Evolutionary conservation across 2,797 vertebrate genomes (phyloP), one percentile per base, ranked within the genome.

Genomic region (Enteromius thamalakanensis): DNA sequence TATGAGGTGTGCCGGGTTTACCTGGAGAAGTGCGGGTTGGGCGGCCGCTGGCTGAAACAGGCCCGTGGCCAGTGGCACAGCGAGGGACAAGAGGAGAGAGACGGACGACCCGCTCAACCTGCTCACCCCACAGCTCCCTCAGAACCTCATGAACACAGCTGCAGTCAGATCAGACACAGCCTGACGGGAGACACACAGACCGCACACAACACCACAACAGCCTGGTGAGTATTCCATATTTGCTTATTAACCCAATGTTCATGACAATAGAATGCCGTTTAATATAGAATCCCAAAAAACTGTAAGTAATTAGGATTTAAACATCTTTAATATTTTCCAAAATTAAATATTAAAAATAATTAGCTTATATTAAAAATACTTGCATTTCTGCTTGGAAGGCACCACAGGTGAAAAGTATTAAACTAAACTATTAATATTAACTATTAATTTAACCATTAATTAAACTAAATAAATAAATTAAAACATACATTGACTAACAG

Each of bases 1-100:
- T 99, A 98, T 84, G 97, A 98, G 87, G 90, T 98, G 87, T 99
- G 97, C 91, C 95, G 96, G 88, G 94, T 97, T 40, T 98, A 98
- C 93, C 94, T 99, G 94, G 95, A 97, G 53, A 96, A 97, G 86
- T 99, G 98, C 96, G 98, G 98, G 15, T 92, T 99, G 86, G 96
- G 96, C 1, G 97, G 96, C 0, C 96, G 96, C 84, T 99, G 98
- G 98, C 94, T 99, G 91, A 96, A 95, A 84, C 97, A 96, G 86
- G 96, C 95, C 70, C 94, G 97, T 77, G 94, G 90, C 90, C 96
- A 95, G 89, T 99, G 97, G 96, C 94, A 96, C 87, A 93, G 91
- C 45, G 90, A 95, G 19, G 91, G 92, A 85, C 95, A 93, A 76
- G 96, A 93, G 70, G 95, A 96, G 29, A 88, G 83, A 78, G 83